Evolutionary conservation across 2,113 vertebrate species (phyloP).

Genomic region (Parotia lawesii): DNA sequence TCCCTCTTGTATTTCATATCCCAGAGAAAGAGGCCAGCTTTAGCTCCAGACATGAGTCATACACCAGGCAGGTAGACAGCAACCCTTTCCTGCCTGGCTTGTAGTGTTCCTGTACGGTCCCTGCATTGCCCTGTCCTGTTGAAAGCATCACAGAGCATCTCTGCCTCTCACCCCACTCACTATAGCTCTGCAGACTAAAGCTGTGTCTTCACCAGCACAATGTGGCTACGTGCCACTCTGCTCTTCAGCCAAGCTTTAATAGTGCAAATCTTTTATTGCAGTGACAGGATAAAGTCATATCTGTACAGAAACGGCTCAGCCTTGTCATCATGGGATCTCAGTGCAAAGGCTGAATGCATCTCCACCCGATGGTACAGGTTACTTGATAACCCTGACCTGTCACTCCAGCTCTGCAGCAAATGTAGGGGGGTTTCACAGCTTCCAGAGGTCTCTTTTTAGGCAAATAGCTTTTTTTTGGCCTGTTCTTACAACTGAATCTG

Average conservation of each 20-base stretch:
- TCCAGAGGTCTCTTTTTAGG: background rate
- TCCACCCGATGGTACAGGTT: fast-evolving
- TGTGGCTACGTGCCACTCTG: background rate
- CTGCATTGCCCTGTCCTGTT: fast-evolving
- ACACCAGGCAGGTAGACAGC: background rate
- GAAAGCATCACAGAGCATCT: background rate
- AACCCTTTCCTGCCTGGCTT: background rate
- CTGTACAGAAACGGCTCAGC: background rate
- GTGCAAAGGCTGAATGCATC: background rate
- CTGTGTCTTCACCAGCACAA: fast-evolving
- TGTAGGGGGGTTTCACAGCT: fast-evolving
- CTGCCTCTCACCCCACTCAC: fast-evolving
- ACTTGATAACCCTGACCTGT: background rate
- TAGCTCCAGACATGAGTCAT: background rate
- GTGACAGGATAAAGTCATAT: background rate
- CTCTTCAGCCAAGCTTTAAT: background rate
- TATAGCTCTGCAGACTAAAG: background rate
- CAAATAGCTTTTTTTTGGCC: background rate
- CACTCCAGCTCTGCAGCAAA: background rate
- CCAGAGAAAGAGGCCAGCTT: background rate
- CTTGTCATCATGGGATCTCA: background rate
- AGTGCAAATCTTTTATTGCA: background rate
- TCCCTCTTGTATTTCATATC: background rate
- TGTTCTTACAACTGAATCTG: background rate
- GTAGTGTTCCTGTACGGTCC: fast-evolving